A percentile compares a stretch with the other conserved stretches of the same genome.
These are phyloP conservation scores for Bathynomus jamesi DNA, from an alignment of 1,140 invertebrate species.

Conservation along the genomic window DNA sequence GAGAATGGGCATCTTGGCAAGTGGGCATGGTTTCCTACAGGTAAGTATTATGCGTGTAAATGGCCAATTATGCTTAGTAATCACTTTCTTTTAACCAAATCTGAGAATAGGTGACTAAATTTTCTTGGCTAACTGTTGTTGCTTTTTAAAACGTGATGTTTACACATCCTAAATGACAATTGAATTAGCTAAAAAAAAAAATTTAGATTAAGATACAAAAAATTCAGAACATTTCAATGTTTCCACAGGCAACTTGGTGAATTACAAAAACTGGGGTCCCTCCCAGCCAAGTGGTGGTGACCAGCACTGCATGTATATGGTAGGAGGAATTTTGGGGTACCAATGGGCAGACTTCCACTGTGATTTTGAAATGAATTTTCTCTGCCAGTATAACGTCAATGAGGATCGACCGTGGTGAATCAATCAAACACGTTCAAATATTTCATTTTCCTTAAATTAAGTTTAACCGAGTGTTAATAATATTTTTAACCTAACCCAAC, in stretches of 20 bases:
- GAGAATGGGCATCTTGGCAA: background rate
- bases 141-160: too few relatives aligned
- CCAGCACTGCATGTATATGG: conserved; percentile 39
- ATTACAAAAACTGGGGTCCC: conserved; percentile 33
- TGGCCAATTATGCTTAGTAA: background rate
- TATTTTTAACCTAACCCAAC: background rate
- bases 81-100: background rate
- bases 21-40: background rate
- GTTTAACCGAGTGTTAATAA: too few relatives aligned
- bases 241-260: conserved; percentile 32
- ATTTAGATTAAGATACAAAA: background rate
- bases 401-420: conserved; percentile 23
- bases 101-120: background rate
- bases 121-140: too few relatives aligned
- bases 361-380: conserved; percentile 37
- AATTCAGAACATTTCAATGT: background rate
- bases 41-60: background rate
- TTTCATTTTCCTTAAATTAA: conserved; percentile 7
- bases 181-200: background rate
- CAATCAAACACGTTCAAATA: conserved; percentile 37
- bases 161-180: too few relatives aligned
- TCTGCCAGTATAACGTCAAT: conserved; percentile 35
- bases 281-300: conserved; percentile 36
- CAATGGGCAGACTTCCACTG: conserved; percentile 39
- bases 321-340: conserved; percentile 35